These are phyloP conservation scores for Arenaria interpres DNA, from an alignment of 2,113 vertebrate species.

Conservation along the genomic window DNA sequence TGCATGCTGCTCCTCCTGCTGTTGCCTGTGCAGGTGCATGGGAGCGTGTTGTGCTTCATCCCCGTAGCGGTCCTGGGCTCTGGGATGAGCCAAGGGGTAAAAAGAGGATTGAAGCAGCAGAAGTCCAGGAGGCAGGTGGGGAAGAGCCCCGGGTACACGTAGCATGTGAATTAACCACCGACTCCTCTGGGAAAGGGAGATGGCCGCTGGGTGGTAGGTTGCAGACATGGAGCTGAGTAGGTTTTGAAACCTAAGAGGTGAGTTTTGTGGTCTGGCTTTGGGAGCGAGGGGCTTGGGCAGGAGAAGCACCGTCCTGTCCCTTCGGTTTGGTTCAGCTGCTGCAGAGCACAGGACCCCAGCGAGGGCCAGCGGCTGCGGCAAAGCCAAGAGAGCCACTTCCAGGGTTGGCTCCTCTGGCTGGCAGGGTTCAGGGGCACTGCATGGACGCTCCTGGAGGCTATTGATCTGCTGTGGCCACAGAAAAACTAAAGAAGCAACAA, in stretches of 20 bases:
- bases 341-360: not conserved
- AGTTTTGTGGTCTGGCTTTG: not conserved
- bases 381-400: not conserved
- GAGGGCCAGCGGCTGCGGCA: rapidly evolving
- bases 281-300: not conserved
- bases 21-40: not conserved
- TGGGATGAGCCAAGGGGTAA: not conserved
- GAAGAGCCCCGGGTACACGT: not conserved
- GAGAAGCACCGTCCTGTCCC: not conserved
- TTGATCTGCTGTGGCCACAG: not conserved
- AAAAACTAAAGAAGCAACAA: not conserved
- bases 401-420: rapidly evolving
- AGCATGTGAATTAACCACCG: rapidly evolving
- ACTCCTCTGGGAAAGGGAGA: not conserved
- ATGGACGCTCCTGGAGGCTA: not conserved
- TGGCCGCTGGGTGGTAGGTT: not conserved
- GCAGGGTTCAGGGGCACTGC: not conserved
- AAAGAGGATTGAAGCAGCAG: not conserved
- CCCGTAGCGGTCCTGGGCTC: rapidly evolving
- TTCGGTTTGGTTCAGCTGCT: not conserved
- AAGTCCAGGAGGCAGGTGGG: not conserved
- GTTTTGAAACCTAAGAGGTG: not conserved
- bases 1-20: not conserved
- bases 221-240: not conserved
- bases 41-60: not conserved